Base-by-base conservation (phyloP, 2,797 vertebrate genomes). In the Bradypodion ventrale region DNA sequence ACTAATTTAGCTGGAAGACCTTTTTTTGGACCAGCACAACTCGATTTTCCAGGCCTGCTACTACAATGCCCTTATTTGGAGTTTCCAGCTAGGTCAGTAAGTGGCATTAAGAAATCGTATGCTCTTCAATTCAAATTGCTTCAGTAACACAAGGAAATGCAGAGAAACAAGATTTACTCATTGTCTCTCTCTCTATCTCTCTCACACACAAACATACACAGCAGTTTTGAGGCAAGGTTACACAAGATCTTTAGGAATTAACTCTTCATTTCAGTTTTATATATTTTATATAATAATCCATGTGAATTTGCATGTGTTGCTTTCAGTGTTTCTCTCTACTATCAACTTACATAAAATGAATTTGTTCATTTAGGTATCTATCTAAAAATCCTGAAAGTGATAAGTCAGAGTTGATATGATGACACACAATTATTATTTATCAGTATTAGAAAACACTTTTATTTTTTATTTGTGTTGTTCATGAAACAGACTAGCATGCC, bases 1-100 rank as follows among this genome's bases (percentile, higher is more conserved):
- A 60, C 78, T 78, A 62, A 84, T 84, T 78, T 84, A 84, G 37
- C n/a, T 13, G 8, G 37, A 81, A 35, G 49, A 69, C 66, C 35
- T 56, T 49, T 49, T 84, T 78, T 35, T 75, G 62, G 52, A 72
- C 66, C 78, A 78, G 66, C 75, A n/a, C 75, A 37, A 68, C 9
- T 69, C 46, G 73, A 59, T 69, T 40, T 66, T 68, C 46, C 63
- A 49, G 62, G 35, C 32, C 42, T 62, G 1, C 3, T 68, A 16
- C 21, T 46, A 15, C 37, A 62, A 42, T 62, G n/a, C n/a, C n/a
- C n/a, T n/a, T 66, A 27, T 66, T 83, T 83, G 75, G 60, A 66
- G 76, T 66, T 83, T 44, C 46, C 62, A 76, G 49, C 44, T 23
- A 66, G 60, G 27, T 46, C 49, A 37, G 10, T 68, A 66, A 83